Evolutionary conservation across 2,888 invertebrate genomes (phyloP), one percentile per base, ranked within the genome.

Genomic region (Macrosiphum euphorbiae): DNA sequence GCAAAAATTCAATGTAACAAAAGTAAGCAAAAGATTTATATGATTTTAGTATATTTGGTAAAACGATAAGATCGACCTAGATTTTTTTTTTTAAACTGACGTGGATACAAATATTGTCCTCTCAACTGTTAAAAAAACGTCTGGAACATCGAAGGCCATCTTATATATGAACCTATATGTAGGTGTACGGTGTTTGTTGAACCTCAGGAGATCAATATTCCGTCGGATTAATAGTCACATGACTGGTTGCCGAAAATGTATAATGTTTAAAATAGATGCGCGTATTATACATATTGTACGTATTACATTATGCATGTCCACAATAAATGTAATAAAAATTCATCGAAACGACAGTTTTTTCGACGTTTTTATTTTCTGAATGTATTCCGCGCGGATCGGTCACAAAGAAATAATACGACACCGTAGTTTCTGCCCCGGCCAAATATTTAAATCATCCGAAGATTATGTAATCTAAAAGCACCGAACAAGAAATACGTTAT

Each of bases 191-290:
- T 35, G 67, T 90, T 50, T 28, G 20, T 78, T 78, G 91, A 91
- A 91, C 91, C 85, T 91, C 58, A 24, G 35, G 86, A 58, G 58
- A 86, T 86, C 85, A 78, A 85, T n/a, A 86, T 91, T 86, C 55
- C 86, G 24, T 3, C 13, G 85, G 91, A 91, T 85, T 91, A 85
- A 86, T n/a, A n/a, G 85, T 86, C 55, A 67, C 67, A 85, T 85
- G 85, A 55, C 16, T 20, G 78, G 35, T 35, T 35, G 20, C 35
- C 78, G 3, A 78, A 67, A 35, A 78, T 20, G 78, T 78, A 78
- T 78, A 35, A 20, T 35, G 20, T 78, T 20, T 35, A 35, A 78
- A 78, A 78, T 26, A 78, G 78, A 78, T 78, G 78, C 78, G 35
- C 78, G 44, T 28, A 86, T 78, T 78, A 78, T 78, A 78, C 78